These are phyloP conservation scores for Desmophyllum pertusum DNA, from an alignment of 92 coral and sea anemone genomes.

Conservation along the genomic window DNA sequence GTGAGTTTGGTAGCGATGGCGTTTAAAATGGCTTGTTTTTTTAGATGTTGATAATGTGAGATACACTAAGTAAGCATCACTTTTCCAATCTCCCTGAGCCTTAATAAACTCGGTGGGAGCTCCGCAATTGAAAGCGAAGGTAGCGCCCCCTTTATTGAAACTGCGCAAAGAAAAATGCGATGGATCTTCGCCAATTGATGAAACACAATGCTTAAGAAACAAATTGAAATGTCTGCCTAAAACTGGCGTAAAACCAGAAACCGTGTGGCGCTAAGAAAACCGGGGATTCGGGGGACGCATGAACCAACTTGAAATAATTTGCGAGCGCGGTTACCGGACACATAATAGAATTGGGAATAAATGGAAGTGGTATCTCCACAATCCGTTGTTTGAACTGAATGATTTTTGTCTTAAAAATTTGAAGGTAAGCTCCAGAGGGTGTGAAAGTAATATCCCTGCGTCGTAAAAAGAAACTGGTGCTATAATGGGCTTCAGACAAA, in stretches of 20 bases:
- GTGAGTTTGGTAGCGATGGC: neutral
- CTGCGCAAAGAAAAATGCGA: conserved; percentile 47
- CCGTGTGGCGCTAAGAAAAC: conserved; percentile 16
- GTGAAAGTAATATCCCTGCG: conserved; percentile 31
- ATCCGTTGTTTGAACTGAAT: conserved; percentile 39
- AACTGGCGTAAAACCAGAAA: conserved; percentile 11
- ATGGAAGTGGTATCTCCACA: conserved; percentile 50
- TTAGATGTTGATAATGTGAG: conserved; percentile 8
- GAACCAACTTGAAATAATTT: conserved; percentile 23
- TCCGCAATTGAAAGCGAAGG: neutral
- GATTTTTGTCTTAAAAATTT: conserved; percentile 39
- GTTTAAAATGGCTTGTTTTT: neutral
- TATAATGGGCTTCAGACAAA: conserved; percentile 25
- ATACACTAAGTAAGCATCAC: conserved; percentile 4
- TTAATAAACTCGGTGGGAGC: conserved; percentile 8
- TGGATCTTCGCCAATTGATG: conserved; percentile 5
- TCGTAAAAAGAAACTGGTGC: conserved; percentile 10
- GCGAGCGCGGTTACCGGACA: conserved; percentile 58
- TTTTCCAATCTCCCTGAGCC: conserved; percentile 7
- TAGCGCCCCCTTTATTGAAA: too few relatives aligned
- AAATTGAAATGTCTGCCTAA: conserved; percentile 21
- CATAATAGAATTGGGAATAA: conserved; percentile 37
- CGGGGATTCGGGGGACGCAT: conserved; percentile 1
- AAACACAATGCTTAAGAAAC: conserved; percentile 17
- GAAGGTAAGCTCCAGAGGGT: conserved; percentile 32